phyloP scores from a whole-genome alignment of 1,140 invertebrate genomes.

The Lanistes nyassanus region DNA sequence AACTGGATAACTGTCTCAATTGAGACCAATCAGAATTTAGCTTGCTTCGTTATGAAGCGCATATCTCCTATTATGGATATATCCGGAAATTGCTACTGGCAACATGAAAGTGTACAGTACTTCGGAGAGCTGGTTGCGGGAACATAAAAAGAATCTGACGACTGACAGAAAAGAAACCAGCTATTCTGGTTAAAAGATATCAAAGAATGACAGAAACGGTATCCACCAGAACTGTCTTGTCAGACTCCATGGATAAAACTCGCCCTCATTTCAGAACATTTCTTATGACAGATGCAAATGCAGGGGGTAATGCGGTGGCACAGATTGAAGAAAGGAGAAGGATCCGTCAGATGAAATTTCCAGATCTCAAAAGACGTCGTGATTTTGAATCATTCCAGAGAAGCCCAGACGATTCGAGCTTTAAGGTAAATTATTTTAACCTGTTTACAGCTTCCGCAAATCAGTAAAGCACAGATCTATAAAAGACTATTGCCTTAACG shows the following conservation, averaged over 20 bases:
- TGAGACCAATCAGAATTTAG: too few species aligned
- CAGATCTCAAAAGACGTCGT: constrained; percentile 48
- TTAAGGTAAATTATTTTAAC: constrained; percentile 6
- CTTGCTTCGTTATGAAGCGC: constrained; percentile 19
- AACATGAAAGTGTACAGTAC: constrained; percentile 56
- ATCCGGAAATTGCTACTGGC: constrained; percentile 47
- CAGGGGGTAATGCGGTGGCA: constrained; percentile 48
- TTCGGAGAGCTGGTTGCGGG: constrained; percentile 40
- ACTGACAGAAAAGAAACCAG: not conserved
- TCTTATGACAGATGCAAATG: constrained; percentile 52
- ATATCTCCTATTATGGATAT: constrained; percentile 49
- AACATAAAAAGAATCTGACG: constrained; percentile 1
- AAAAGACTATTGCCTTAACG: not conserved
- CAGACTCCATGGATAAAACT: constrained; percentile 55
- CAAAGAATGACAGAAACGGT: constrained; percentile 51
- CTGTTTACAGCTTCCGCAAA: not conserved
- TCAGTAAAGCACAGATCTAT: not conserved
- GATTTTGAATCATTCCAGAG: constrained; percentile 58
- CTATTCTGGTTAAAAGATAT: not conserved
- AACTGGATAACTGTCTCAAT: too few species aligned
- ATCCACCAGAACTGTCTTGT: constrained; percentile 39
- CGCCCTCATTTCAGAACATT: constrained; percentile 56
- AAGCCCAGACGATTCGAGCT: constrained; percentile 34
- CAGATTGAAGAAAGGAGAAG: constrained; percentile 57
- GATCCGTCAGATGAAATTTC: constrained; percentile 62